These are phyloP conservation scores for Siniperca scherzeri DNA, from an alignment of 2,797 vertebrate genomes.

Conservation along the genomic window DNA sequence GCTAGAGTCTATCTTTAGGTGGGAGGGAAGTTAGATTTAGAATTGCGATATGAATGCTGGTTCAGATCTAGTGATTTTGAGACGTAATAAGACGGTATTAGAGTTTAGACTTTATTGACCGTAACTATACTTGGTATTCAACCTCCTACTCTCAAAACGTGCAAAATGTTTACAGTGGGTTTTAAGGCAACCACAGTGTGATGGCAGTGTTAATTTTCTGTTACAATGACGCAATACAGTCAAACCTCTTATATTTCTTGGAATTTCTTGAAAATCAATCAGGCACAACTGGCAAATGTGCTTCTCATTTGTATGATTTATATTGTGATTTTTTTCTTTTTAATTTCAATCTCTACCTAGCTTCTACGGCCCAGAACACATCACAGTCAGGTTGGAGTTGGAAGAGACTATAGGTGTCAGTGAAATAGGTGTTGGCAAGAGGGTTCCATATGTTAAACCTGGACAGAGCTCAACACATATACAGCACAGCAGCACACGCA, in stretches of 20 bases:
- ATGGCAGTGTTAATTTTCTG: slow-evolving; percentile 22
- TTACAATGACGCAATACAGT: slow-evolving; percentile 39
- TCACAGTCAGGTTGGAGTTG: slow-evolving; percentile 52
- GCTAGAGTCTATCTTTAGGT: slow-evolving; percentile 71
- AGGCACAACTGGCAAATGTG: slow-evolving; percentile 36
- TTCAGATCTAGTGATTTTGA: slow-evolving; percentile 65
- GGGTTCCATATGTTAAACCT: slow-evolving; percentile 71
- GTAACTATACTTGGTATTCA: slow-evolving; percentile 34
- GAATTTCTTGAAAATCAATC: slow-evolving; percentile 57
- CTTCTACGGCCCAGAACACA: slow-evolving; percentile 43
- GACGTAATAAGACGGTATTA: slow-evolving; percentile 63
- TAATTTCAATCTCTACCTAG: slow-evolving; percentile 38
- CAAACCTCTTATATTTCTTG: slow-evolving; percentile 12
- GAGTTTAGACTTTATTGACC: slow-evolving; percentile 56
- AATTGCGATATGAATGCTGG: slow-evolving; percentile 54
- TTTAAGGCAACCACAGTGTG: slow-evolving; percentile 26
- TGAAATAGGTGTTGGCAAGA: slow-evolving; percentile 72
- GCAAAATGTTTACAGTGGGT: slow-evolving; percentile 38
- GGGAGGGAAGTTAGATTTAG: slow-evolving; percentile 69
- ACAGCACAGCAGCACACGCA: slow-evolving; percentile 22
- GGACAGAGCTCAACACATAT: slow-evolving; percentile 62
- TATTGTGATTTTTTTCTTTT: slow-evolving; percentile 24
- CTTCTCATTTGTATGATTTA: slow-evolving; percentile 53
- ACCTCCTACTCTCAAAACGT: slow-evolving; percentile 21
- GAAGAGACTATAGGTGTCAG: slow-evolving; percentile 52